phyloP scores from a whole-genome alignment of 2,888 invertebrate species.

The Ypsolopha scabrella region DNA sequence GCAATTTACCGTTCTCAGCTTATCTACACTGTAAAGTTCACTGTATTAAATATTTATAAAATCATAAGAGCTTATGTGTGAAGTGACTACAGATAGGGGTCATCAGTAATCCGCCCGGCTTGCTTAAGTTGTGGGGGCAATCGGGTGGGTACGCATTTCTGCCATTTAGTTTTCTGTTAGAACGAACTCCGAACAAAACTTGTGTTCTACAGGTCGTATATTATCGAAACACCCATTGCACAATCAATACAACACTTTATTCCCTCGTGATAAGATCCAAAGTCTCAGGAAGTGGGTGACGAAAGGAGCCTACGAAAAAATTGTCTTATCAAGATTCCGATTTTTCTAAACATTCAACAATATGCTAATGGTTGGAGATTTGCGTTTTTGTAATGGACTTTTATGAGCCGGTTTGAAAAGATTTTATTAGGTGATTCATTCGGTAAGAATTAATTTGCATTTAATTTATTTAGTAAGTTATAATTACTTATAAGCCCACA shows the following conservation, averaged over 20 bases:
- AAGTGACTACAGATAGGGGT: conserved; percentile 34
- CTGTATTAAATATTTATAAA: neutral
- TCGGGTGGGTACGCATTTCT: conserved; percentile 51
- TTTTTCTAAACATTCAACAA: conserved; percentile 3
- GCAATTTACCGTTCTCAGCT: neutral
- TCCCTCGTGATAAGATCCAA: neutral
- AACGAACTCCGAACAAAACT: conserved; percentile 18
- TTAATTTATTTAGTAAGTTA: too few species aligned
- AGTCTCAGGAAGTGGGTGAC: neutral
- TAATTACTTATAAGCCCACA: too few species aligned
- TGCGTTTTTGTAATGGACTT: neutral
- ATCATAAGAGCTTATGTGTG: neutral
- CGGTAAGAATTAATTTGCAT: too few species aligned
- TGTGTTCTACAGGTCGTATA: conserved; percentile 4
- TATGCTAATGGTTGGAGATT: conserved; percentile 5
- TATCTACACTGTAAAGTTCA: neutral
- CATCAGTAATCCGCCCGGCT: conserved; percentile 54
- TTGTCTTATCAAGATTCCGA: conserved; percentile 19
- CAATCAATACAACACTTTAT: neutral
- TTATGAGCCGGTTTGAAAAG: neutral
- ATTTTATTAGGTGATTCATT: neutral
- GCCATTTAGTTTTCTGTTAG: conserved; percentile 49
- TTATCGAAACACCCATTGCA: neutral
- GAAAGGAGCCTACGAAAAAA: conserved; percentile 9
- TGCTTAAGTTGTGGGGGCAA: conserved; percentile 64